A percentile compares a stretch with the other conserved stretches of the same genome.
phyloP scores from a whole-genome alignment of 2,113 vertebrate species.

The Sula dactylatra region DNA sequence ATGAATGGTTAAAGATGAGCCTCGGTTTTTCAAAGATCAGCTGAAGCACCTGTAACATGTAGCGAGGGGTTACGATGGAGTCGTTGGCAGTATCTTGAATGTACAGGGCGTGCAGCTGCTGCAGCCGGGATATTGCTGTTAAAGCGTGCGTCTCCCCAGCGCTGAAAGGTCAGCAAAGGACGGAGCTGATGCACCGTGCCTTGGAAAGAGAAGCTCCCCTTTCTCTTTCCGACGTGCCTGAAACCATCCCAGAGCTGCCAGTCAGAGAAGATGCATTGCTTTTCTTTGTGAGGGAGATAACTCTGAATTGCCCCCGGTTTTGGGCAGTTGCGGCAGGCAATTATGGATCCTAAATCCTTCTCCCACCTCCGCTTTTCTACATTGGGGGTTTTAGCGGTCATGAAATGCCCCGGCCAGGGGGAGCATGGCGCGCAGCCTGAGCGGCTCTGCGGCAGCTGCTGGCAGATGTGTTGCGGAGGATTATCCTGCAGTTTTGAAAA shows the following conservation, averaged over 20 bases:
- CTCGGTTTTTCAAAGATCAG: neutral
- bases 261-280: fast-evolving
- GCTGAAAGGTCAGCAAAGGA: neutral
- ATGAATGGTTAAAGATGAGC: neutral
- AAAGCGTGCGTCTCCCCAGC: neutral
- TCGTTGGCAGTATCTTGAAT: neutral
- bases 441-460: neutral
- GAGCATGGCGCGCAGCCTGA: neutral
- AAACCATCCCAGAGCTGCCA: neutral
- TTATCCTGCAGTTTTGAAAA: neutral
- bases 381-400: neutral
- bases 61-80: neutral
- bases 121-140: fast-evolving
- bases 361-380: fast-evolving
- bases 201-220: neutral
- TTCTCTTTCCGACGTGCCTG: neutral
- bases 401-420: neutral
- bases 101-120: fast-evolving
- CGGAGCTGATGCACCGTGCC: neutral
- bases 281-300: fast-evolving
- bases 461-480: neutral
- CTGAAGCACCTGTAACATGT: neutral
- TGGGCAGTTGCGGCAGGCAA: neutral
- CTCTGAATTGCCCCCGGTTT: fast-evolving
- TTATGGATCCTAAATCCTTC: neutral